Conservation (phyloP, 2,888 invertebrate genomes). For the Eurytoma californica region DNA sequence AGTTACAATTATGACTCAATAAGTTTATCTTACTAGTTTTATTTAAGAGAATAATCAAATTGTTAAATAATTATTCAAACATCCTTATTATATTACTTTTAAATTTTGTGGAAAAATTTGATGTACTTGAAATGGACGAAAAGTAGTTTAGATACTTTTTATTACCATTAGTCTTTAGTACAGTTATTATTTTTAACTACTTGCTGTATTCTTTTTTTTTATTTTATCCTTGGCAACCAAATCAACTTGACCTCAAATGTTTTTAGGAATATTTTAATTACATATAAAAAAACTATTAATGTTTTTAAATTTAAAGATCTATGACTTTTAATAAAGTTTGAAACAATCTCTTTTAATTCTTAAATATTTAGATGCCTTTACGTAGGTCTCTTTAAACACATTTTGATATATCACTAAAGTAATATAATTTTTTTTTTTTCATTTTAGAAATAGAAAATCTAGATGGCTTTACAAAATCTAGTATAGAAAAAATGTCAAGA, state of each 20-base stretch:
- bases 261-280: constrained; percentile 24
- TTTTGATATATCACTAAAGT: background rate
- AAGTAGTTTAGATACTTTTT: no score
- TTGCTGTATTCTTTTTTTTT: constrained; percentile 36
- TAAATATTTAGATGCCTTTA: background rate
- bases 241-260: constrained; percentile 52
- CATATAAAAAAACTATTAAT: constrained; percentile 7
- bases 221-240: constrained; percentile 51
- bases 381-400: background rate
- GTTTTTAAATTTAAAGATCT: constrained; percentile 15
- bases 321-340: background rate
- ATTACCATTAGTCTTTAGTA: no score
- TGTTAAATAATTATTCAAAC: no score
- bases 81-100: no score
- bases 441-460: constrained; percentile 34
- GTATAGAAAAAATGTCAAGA: constrained; percentile 66
- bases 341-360: constrained; percentile 5
- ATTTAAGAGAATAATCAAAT: no score
- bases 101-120: no score
- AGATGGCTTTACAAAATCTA: constrained; percentile 12
- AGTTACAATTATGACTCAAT: no score
- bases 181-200: background rate
- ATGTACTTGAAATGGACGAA: no score
- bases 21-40: no score
- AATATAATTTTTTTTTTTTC: background rate